Percentiles rank a stretch among this genome's conserved stretches.
phyloP scores from a whole-genome alignment of 2,888 invertebrate genomes.

The Drosophila vallismaia region DNA sequence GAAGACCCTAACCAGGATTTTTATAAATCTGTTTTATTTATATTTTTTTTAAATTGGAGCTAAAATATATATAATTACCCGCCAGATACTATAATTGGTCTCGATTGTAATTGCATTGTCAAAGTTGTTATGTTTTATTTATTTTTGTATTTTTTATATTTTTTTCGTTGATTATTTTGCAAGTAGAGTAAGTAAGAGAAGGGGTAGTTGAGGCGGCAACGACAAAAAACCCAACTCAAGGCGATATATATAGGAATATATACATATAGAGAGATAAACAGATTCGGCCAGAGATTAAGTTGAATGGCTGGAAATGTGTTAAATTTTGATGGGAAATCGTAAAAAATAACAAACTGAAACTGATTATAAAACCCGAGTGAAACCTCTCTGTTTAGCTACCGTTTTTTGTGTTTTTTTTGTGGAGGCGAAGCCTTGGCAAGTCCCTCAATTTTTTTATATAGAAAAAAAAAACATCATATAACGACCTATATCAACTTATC shows the following conservation, averaged over 20 bases:
- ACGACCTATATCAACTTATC: slow-evolving; percentile 41
- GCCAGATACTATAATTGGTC: slow-evolving; percentile 61
- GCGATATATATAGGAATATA: slow-evolving; percentile 22
- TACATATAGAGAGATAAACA: slow-evolving; percentile 12
- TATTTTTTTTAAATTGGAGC: slow-evolving; percentile 30
- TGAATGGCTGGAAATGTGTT: slow-evolving; percentile 33
- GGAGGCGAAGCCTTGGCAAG: slow-evolving; percentile 14
- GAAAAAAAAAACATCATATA: slow-evolving; percentile 28
- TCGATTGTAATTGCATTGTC: slow-evolving; percentile 59
- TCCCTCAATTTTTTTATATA: slow-evolving; percentile 1
- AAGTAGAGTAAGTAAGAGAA: slow-evolving; percentile 32
- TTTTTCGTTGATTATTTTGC: slow-evolving; percentile 6
- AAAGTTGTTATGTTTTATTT: slow-evolving; percentile 24
- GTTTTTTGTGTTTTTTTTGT: neutral
- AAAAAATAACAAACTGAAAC: slow-evolving; percentile 10
- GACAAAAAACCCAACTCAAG: slow-evolving; percentile 44
- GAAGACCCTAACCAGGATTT: slow-evolving; percentile 4
- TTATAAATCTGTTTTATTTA: slow-evolving; percentile 16
- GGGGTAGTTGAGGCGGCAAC: slow-evolving; percentile 19
- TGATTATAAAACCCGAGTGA: slow-evolving; percentile 15
- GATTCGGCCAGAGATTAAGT: slow-evolving; percentile 34
- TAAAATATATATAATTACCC: slow-evolving; percentile 62
- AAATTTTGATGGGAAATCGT: slow-evolving; percentile 57
- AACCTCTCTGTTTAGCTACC: slow-evolving; percentile 11
- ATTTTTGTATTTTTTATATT: neutral